phyloP scores from a whole-genome alignment of 2,113 vertebrate genomes.

The Sylvietta virens region DNA sequence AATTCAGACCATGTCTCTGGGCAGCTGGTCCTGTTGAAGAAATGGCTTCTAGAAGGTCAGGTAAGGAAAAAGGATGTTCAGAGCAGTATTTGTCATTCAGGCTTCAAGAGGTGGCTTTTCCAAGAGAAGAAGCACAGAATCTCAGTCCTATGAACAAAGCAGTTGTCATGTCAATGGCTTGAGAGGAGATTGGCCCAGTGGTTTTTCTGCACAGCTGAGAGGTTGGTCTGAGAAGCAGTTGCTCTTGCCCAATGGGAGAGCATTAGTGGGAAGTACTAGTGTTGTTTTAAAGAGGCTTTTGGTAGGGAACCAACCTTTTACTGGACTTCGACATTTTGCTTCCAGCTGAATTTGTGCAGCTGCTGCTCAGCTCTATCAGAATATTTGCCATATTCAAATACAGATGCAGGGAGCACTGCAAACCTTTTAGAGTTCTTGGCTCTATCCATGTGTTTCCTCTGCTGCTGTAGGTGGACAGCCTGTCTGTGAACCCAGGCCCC shows the following conservation, averaged over 20 bases:
- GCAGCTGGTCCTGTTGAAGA: constrained; percentile 90
- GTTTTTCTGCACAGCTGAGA: background rate
- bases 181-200: background rate
- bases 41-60: constrained; percentile 97
- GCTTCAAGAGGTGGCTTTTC: background rate
- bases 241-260: background rate
- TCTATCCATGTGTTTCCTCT: background rate
- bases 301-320: background rate
- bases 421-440: background rate
- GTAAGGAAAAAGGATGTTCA: constrained; percentile 58
- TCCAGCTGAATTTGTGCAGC: background rate
- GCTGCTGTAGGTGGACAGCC: constrained; percentile 87
- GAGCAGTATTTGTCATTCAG: background rate
- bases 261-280: background rate
- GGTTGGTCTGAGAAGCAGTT: background rate
- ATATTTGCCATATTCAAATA: background rate
- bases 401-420: background rate
- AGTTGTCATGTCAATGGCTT: background rate
- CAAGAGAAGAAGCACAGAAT: background rate
- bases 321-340: background rate
- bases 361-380: background rate
- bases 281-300: background rate
- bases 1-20: constrained; percentile 76
- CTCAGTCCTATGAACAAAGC: background rate
- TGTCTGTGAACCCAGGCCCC: constrained; percentile 87